Percentiles rank a stretch among this genome's conserved stretches.
Evolutionary conservation across 2,113 vertebrate genomes (phyloP).

Genomic region (Syrrhaptes paradoxus): DNA sequence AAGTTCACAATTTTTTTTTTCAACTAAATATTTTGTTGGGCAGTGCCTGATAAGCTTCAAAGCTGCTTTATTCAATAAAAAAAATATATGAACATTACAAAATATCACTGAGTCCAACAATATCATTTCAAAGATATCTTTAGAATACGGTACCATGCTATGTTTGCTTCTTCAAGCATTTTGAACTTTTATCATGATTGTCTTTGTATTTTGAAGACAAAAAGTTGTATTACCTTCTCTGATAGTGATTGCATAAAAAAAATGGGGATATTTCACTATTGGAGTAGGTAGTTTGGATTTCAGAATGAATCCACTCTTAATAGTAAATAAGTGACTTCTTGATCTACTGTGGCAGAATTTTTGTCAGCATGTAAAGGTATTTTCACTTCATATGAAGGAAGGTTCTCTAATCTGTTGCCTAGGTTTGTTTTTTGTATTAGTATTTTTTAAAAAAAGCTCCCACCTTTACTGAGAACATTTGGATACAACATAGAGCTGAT

Average conservation of each 20-base stretch:
- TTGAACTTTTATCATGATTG: slow-evolving; percentile 63
- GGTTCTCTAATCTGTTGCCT: slow-evolving; percentile 31
- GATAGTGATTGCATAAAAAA: slow-evolving; percentile 22
- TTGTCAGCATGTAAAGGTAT: slow-evolving; percentile 22
- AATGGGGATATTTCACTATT: slow-evolving; percentile 27
- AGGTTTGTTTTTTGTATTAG: slow-evolving; percentile 8
- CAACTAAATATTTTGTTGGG: slow-evolving; percentile 87
- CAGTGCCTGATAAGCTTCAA: slow-evolving; percentile 91
- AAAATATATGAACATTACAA: slow-evolving; percentile 73
- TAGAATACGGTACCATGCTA: slow-evolving; percentile 73
- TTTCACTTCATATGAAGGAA: slow-evolving; percentile 54
- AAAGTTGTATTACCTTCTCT: slow-evolving; percentile 52
- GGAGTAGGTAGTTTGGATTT: slow-evolving; percentile 25
- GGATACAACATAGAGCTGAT: not conserved
- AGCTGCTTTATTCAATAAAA: slow-evolving; percentile 88
- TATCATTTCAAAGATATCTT: slow-evolving; percentile 76
- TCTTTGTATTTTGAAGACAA: slow-evolving; percentile 55
- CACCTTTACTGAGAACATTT: slow-evolving; percentile 1
- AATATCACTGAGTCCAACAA: slow-evolving; percentile 79
- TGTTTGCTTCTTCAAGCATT: slow-evolving; percentile 72
- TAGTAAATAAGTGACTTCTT: slow-evolving; percentile 17
- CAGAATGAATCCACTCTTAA: not conserved
- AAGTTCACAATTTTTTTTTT: slow-evolving; percentile 69
- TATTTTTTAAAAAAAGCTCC: not conserved
- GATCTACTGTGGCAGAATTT: slow-evolving; percentile 34